Base-by-base conservation (phyloP, 2,888 invertebrate genomes). In the Poecilus cupreus region DNA sequence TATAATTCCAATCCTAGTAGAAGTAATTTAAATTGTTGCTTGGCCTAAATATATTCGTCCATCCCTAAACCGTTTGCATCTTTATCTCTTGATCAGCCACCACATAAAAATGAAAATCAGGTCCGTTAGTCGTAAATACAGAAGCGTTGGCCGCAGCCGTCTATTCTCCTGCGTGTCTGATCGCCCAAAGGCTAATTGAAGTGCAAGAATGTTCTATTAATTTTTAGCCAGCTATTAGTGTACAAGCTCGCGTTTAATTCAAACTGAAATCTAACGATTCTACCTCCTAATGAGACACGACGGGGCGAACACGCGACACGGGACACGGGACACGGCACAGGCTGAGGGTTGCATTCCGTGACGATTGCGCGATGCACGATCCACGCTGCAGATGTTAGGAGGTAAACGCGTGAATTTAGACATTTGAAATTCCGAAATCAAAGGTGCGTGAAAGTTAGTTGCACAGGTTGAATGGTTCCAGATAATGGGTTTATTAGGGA, bases 221-320 rank as follows among this genome's bases (percentile, higher is more conserved):
- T 68, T 68, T 68, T 68, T 68, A 68, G 64, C 64, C 37, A 68
- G 64, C 64, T 32, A 68, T 68, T 68, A 68, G 37, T 18, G 32
- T 18, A 37, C 37, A 5, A 18, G 18, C 18, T 18, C 16, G 64
- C 37, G 10, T 68, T 68, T 37, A 68, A 68, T 68, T 57, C 57
- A 22, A 57, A 32, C 39, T 13, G 18, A 51, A 64, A 16, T 68
- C 60, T 60, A 60, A 60, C 60, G 60, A 24, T 26, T 13, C 60
- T 60, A 10, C 54, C 24, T 26, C 32, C 64, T 68, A 68, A 68
- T 68, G 64, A 68, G 64, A 68, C 64, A 68, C 18, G 64, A 68
- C 64, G 24, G 10, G 24, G 8, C 8, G 16, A 3, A 32, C 32
- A 13, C 1, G 13, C 11, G 46, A 46, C 64, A 60, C 24, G 24